phyloP scores from a whole-genome alignment of 2,888 invertebrate genomes.

The Agriotes lineatus region DNA sequence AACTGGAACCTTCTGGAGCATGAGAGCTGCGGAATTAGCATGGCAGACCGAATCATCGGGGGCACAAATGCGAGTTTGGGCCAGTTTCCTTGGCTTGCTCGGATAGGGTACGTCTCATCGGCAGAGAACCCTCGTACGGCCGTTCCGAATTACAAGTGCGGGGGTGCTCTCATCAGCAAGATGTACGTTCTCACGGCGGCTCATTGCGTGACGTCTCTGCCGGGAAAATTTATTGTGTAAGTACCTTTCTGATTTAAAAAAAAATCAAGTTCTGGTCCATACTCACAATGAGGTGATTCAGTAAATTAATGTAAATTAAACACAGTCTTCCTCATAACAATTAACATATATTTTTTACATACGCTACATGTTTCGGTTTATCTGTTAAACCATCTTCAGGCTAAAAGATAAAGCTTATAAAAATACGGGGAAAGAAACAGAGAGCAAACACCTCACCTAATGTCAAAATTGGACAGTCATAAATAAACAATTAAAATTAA shows the following conservation, averaged over 20 bases:
- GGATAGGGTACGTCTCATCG: constrained; percentile 67
- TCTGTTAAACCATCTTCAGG: too few species aligned
- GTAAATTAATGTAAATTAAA: too few species aligned
- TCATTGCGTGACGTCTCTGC: constrained; percentile 60
- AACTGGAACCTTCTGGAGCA: constrained; percentile 67
- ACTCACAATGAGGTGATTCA: too few species aligned
- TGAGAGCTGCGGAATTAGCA: constrained; percentile 71
- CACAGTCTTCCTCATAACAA: too few species aligned
- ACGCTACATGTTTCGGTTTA: too few species aligned
- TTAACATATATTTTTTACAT: too few species aligned
- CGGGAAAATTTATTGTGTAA: constrained; percentile 43
- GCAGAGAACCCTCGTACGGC: background rate
- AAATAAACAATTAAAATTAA: too few species aligned
- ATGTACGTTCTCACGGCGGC: constrained; percentile 65
- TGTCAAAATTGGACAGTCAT: too few species aligned
- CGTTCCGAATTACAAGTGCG: constrained; percentile 59
- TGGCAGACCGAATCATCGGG: constrained; percentile 73
- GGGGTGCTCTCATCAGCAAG: constrained; percentile 63
- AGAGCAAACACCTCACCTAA: too few species aligned
- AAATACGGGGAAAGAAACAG: too few species aligned
- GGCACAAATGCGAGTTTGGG: constrained; percentile 72
- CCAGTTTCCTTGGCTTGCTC: constrained; percentile 74
- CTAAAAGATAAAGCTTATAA: too few species aligned
- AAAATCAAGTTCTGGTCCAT: too few species aligned
- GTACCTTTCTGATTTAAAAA: constrained; percentile 21